Conservation (phyloP, 2,113 vertebrate species). For the Atherinomorus stipes region DNA sequence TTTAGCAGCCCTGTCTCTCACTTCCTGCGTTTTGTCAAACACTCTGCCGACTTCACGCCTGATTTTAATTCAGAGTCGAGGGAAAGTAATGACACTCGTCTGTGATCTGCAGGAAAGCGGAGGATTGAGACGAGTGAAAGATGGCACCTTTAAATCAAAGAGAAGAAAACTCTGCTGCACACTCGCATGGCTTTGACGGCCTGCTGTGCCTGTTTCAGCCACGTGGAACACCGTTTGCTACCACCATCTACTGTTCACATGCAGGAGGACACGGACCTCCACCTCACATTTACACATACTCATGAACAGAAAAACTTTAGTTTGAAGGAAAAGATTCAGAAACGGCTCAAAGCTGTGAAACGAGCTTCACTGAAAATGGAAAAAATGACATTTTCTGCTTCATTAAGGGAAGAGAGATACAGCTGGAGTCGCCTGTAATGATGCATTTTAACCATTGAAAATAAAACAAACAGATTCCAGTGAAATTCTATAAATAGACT, state of each 20-base stretch:
- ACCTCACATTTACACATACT: slow-evolving; percentile 6
- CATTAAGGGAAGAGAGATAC: not conserved
- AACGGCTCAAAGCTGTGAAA: not conserved
- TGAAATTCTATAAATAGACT: too few species aligned
- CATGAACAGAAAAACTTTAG: not conserved
- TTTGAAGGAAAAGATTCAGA: not conserved
- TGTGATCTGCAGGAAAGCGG: slow-evolving; percentile 35
- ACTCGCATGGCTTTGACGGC: not conserved
- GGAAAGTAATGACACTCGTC: slow-evolving; percentile 37
- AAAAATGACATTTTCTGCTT: slow-evolving; percentile 49
- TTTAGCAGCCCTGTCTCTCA: slow-evolving; percentile 65
- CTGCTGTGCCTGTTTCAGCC: slow-evolving; percentile 3
- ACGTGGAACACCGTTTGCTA: slow-evolving; percentile 80
- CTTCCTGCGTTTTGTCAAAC: slow-evolving; percentile 62
- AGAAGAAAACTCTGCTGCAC: not conserved
- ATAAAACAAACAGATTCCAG: too few species aligned
- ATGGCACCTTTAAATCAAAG: not conserved
- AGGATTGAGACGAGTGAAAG: not conserved
- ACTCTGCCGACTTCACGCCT: slow-evolving; percentile 44
- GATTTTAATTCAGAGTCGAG: slow-evolving; percentile 48
- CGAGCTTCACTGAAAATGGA: not conserved
- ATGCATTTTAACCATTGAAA: too few species aligned
- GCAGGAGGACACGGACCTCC: slow-evolving; percentile 61
- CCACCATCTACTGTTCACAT: slow-evolving; percentile 86
- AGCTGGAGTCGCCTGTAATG: too few species aligned